Base-by-base conservation (phyloP, 1,140 invertebrate genomes). In the Carposina sasakii region DNA sequence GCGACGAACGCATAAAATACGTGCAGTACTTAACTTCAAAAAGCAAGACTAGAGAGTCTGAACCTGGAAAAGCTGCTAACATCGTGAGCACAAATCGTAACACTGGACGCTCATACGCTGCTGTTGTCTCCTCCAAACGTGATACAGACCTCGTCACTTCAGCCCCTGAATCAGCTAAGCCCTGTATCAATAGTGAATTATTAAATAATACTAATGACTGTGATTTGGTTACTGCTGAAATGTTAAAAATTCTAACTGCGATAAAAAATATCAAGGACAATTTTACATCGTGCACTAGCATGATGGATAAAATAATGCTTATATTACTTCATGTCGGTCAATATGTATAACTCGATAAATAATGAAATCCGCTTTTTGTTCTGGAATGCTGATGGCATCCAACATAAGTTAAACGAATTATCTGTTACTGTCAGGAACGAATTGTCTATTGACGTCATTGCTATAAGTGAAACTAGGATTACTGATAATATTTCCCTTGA, bases 301-400 rank as follows among this genome's bases (percentile, higher is more conserved):
- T 41, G 39, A 41, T 41, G 20, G 39, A 41, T 13, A 41, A 41
- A 41, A 22, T 41, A 24, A 26, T 41, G 4, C 15, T 41, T 9
- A 41, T 41, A 13, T 13, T 41, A 12, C 3, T 12, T 5, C 20
- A 41, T 22, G 12, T 41, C 13, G 39, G 39, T 23, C 8, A 24
- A 23, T 41, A 41, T 41, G 39, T 41, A 9, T 41, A 41, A 41
- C 10, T 3, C 8, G 15, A 24, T 2, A n/a, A n/a, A n/a, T n/a
- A n/a, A 13, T 24, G 13, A 22, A 13, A 4, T 41, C 4, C 13
- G 22, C 15, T 8, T 41, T n/a, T n/a, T 39, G 15, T 21, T 19
- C 36, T 39, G 36, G 36, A 39, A 39, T 21, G 36, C 36, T 3
- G 36, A 39, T n/a, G 36, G 36, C n/a, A 21, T 39, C 16, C 16